Conservation (phyloP, 2,113 vertebrate genomes). For the Ictalurus punctatus region DNA sequence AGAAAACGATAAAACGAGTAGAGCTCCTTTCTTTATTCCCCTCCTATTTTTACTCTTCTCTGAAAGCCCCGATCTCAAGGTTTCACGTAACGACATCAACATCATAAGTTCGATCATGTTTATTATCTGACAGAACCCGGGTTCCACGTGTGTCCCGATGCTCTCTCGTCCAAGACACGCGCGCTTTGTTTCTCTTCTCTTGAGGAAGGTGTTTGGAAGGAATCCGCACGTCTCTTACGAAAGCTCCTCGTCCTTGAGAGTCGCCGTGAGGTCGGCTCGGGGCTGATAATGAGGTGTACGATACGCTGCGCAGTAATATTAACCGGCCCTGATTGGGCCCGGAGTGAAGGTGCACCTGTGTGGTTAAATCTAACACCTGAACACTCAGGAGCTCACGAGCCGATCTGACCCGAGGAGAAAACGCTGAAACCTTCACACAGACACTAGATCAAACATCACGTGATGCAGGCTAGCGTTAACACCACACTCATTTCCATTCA, state of each 20-base stretch:
- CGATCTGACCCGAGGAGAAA: background rate
- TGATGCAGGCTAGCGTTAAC: background rate
- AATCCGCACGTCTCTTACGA: conserved; percentile 59
- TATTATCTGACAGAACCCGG: background rate
- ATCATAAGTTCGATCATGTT: background rate
- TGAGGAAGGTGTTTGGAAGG: conserved; percentile 64
- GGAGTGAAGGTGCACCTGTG: conserved; percentile 63
- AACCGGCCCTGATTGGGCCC: conserved; percentile 69
- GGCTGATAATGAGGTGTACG: conserved; percentile 72
- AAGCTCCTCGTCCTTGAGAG: conserved; percentile 70
- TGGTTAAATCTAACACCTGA: conserved; percentile 58
- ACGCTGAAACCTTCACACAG: background rate
- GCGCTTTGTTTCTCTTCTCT: background rate
- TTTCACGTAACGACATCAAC: background rate
- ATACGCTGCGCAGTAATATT: conserved; percentile 66
- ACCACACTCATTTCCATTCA: no score
- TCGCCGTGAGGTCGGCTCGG: conserved; percentile 58
- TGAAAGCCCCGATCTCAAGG: background rate
- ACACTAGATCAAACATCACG: background rate
- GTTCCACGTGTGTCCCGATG: background rate
- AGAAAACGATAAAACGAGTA: background rate
- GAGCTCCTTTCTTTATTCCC: background rate
- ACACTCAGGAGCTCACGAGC: background rate
- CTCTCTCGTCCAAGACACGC: background rate
- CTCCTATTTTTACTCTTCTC: background rate